phyloP scores from a whole-genome alignment of 2,888 invertebrate genomes.

The Frankliniella intonsa region DNA sequence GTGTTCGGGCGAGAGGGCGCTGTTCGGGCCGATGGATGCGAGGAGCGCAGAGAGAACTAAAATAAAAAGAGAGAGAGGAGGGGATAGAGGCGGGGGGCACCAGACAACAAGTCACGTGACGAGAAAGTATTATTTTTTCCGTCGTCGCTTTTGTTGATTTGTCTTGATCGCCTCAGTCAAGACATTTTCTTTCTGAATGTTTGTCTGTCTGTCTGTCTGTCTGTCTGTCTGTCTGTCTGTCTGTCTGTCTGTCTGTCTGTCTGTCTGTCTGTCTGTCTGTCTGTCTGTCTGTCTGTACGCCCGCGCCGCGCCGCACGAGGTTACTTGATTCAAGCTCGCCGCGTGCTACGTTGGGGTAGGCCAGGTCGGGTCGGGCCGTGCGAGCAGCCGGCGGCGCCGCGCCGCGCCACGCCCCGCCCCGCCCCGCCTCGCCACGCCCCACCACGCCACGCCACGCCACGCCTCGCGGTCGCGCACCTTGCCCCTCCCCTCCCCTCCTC shows the following conservation, averaged over 20 bases:
- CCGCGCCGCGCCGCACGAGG: background rate
- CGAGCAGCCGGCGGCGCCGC: background rate
- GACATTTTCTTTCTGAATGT: background rate
- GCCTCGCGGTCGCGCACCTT: background rate
- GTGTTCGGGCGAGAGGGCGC: background rate
- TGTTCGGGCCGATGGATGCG: no score
- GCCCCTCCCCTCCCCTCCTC: background rate
- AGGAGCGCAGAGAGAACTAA: no score
- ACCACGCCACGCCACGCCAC: background rate
- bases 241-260: constrained; percentile 1
- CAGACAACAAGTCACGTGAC: background rate
- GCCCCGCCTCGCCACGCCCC: no score
- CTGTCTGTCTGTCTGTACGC: background rate
- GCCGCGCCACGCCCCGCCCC: background rate
- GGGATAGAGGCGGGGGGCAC: background rate
- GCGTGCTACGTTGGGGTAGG: background rate
- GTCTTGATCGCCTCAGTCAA: background rate
- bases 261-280: constrained; percentile 1
- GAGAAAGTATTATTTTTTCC: background rate
- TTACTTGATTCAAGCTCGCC: constrained; percentile 14
- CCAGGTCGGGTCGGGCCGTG: background rate
- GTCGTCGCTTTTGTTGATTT: background rate
- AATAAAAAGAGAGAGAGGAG: background rate
- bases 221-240: constrained; percentile 1
- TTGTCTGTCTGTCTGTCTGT: background rate